These are phyloP conservation scores for Syncerus caffer DNA, from an alignment of 2,797 vertebrate species.

Conservation along the genomic window DNA sequence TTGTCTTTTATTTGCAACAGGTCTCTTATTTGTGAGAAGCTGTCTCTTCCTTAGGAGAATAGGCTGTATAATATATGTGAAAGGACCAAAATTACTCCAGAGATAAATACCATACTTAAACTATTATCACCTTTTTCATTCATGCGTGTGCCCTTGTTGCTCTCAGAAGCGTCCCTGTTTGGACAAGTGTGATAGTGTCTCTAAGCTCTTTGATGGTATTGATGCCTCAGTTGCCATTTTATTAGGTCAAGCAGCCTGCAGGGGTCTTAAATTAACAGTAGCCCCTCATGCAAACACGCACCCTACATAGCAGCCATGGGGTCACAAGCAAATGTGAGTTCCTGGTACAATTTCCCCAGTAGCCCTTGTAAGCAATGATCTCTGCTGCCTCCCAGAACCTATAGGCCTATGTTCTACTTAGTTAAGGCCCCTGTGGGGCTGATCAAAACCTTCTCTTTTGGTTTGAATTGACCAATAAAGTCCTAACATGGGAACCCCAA, in stretches of 20 bases:
- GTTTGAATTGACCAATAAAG: background rate
- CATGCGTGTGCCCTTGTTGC: background rate
- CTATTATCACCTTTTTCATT: background rate
- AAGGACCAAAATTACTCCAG: background rate
- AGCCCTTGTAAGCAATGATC: background rate
- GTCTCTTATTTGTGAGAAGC: background rate
- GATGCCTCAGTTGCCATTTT: background rate
- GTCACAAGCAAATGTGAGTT: background rate
- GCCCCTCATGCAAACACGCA: accelerated
- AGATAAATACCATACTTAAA: background rate
- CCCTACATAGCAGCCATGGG: background rate
- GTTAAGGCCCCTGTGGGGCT: background rate
- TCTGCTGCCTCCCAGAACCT: background rate
- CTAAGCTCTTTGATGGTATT: background rate
- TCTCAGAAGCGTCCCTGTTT: background rate
- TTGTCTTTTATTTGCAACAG: background rate
- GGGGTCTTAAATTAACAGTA: background rate
- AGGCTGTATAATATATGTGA: background rate
- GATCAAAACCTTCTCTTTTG: background rate
- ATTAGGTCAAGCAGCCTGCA: background rate
- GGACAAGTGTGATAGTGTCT: background rate
- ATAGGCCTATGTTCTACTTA: background rate
- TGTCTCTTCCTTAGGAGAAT: conserved; percentile 20
- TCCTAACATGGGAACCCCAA: background rate
- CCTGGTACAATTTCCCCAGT: background rate